Evolutionary conservation across 2,888 invertebrate species (phyloP).

Genomic region (Temnothorax rugatulus): DNA sequence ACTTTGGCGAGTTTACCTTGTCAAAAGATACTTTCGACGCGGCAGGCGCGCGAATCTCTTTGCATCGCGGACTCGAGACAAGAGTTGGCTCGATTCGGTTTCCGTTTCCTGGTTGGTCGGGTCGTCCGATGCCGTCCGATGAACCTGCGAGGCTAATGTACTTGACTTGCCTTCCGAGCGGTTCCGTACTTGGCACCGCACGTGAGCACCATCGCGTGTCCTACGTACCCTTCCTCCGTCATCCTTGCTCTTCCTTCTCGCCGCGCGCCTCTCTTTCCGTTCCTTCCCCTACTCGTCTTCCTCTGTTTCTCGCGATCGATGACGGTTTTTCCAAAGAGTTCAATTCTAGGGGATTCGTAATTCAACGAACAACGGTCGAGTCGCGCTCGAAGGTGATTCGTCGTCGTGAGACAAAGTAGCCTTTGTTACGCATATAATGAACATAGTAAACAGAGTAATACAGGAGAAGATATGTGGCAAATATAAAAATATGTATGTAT

Average conservation of each 20-base stretch:
- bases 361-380: neutral
- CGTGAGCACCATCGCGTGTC: constrained; percentile 83
- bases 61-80: neutral
- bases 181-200: constrained; percentile 81
- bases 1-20: neutral
- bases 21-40: neutral
- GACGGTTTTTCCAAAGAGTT: neutral
- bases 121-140: constrained; percentile 78
- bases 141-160: constrained; percentile 84
- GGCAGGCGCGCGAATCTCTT: neutral
- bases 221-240: constrained; percentile 80
- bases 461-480: neutral
- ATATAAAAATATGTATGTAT: neutral
- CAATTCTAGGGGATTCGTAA: neutral
- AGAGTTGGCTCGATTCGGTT: constrained; percentile 24
- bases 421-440: neutral
- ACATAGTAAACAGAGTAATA: neutral
- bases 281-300: neutral
- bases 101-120: constrained; percentile 54
- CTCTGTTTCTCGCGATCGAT: constrained; percentile 67
- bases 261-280: constrained; percentile 44
- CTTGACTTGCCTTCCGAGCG: constrained; percentile 75
- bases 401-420: neutral
- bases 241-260: constrained; percentile 63
- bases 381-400: neutral